Conservation (phyloP, 2,888 invertebrate genomes). For the Lochmaea crataegi region DNA sequence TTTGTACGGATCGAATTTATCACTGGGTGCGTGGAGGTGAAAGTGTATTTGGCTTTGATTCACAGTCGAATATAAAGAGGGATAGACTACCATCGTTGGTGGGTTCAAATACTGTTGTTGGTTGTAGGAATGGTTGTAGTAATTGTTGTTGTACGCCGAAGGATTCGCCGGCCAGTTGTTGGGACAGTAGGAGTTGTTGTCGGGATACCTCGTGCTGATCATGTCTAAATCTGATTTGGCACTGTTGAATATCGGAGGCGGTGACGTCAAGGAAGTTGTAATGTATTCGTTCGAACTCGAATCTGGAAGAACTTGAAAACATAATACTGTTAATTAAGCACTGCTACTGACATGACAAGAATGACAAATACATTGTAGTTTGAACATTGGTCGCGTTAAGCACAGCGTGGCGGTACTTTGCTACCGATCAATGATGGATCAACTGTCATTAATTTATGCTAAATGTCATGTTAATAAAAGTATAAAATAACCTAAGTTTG, state of each 20-base stretch:
- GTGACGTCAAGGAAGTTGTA: constrained; percentile 59
- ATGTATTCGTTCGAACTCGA: constrained; percentile 59
- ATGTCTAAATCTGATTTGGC: constrained; percentile 58
- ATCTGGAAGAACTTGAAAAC: constrained; percentile 58
- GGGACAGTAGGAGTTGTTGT: constrained; percentile 69
- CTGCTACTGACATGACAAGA: not conserved
- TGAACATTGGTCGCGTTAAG: too few relatives aligned
- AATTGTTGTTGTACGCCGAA: constrained; percentile 68
- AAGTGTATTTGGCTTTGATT: constrained; percentile 90
- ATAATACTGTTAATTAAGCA: not conserved
- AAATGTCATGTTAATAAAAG: too few relatives aligned
- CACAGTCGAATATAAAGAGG: constrained; percentile 81
- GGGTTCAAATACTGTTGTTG: constrained; percentile 73
- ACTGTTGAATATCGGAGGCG: constrained; percentile 54
- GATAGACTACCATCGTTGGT: constrained; percentile 77
- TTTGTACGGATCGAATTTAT: constrained; percentile 77
- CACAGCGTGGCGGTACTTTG: too few relatives aligned
- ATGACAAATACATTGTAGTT: not conserved
- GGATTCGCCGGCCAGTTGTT: constrained; percentile 67
- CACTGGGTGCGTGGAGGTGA: constrained; percentile 75
- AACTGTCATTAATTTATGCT: too few relatives aligned
- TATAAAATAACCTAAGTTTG: too few relatives aligned
- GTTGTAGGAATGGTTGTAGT: constrained; percentile 74
- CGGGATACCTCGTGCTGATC: constrained; percentile 61
- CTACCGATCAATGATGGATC: too few relatives aligned